Evolutionary conservation across 1,140 invertebrate species (phyloP), one percentile per base, ranked within the genome.

Genomic region (Eupristina koningsbergeri): DNA sequence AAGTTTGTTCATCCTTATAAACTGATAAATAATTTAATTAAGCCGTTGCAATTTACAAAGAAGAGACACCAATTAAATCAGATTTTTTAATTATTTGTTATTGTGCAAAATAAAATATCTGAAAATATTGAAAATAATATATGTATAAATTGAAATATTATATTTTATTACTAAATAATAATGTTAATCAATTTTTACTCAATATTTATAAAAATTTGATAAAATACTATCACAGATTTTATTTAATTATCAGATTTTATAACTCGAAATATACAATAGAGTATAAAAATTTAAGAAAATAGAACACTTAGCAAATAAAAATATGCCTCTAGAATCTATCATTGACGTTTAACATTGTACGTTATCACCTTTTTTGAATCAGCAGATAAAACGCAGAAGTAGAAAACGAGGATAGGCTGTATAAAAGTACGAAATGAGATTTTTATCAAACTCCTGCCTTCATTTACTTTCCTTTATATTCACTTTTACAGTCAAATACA

Each of bases 341-440:
- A 6, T 67, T 67, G 19, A 67, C 36, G 6, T 67, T 67, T 36
- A 67, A 36, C 17, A 19, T 67, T 67, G 64, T 36, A 36, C 34
- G 17, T 17, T 67, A 67, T 34, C 15, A 36, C 11, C 29, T 17
- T 31, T 36, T 15, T 36, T 22, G 22, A 17, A 67, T 36, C 3
- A 47, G 19, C 34, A 50, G n/a, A 75, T 75, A 34, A 75, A 19
- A 31, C 15, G 26, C 5, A n/a, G 17, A 78, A 64, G 26, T 64
- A 61, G 36, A 64, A 64, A 64, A 45, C 34, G 58, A 63, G 58
- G 26, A 64, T 63, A 45, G 61, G 36, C 39, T 15, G 76, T n/a
- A 45, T 31, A 26, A 78, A 39, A 78, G 58, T 17, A 34, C 39
- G 8, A 78, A 78, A 78, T 64, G 61, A 78, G 61, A 78, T 78